A percentile compares a stretch with the other conserved stretches of the same genome.
Evolutionary conservation across 2,797 vertebrate genomes (phyloP).

Genomic region (Labroides dimidiatus): DNA sequence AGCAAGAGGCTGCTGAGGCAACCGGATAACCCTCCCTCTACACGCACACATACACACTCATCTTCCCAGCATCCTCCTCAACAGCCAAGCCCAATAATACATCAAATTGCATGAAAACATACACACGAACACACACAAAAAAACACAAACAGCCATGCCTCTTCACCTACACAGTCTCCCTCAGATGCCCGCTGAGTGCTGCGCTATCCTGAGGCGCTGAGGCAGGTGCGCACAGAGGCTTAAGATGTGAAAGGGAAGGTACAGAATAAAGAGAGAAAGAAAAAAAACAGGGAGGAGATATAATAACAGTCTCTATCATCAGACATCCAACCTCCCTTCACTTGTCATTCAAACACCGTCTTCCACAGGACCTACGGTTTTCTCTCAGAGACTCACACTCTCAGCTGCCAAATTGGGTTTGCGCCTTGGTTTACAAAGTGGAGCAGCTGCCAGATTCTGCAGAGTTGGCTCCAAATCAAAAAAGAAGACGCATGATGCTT

Average conservation of each 20-base stretch:
- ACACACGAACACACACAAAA: slow-evolving; percentile 20
- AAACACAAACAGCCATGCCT: slow-evolving; percentile 30
- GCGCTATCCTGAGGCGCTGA: slow-evolving; percentile 55
- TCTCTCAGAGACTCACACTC: slow-evolving; percentile 48
- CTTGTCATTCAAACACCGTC: slow-evolving; percentile 72
- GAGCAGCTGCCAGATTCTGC: slow-evolving; percentile 67
- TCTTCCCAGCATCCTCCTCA: slow-evolving; percentile 35
- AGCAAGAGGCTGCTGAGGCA: slow-evolving; percentile 73
- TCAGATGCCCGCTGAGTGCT: slow-evolving; percentile 39
- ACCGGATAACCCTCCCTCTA: slow-evolving; percentile 62
- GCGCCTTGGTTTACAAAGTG: slow-evolving; percentile 47
- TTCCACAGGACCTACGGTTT: slow-evolving; percentile 53
- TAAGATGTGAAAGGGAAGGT: slow-evolving; percentile 59
- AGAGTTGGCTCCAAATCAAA: slow-evolving; percentile 65
- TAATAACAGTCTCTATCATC: slow-evolving; percentile 66
- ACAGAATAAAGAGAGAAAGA: not conserved
- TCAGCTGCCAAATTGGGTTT: slow-evolving; percentile 72
- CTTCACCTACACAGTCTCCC: slow-evolving; percentile 48
- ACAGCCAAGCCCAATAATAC: slow-evolving; percentile 47
- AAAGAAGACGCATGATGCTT: slow-evolving; percentile 44
- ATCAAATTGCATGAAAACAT: slow-evolving; percentile 34
- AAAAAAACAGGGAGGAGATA: slow-evolving; percentile 42
- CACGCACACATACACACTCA: slow-evolving; percentile 19
- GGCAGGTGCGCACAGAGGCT: slow-evolving; percentile 40
- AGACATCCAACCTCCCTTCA: slow-evolving; percentile 55